Evolutionary conservation across 2,888 invertebrate species (phyloP), one percentile per base, ranked within the genome.

Genomic region (Dendrolimus pini): DNA sequence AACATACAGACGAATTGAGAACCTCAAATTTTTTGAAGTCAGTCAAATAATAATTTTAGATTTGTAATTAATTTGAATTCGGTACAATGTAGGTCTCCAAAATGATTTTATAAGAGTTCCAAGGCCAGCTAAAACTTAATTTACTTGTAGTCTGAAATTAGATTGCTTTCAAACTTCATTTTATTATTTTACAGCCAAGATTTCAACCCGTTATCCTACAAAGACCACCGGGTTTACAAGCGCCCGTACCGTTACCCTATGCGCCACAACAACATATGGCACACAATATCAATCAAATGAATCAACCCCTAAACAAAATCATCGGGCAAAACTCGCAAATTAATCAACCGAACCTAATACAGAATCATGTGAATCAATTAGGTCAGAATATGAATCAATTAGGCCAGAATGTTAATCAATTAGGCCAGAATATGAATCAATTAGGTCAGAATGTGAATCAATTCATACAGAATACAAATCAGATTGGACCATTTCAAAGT

Each of bases 191-290:
- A 1, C 77, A 91, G 91, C 89, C 88, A 54, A 77, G 91, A 68
- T 91, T 82, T 73, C 89, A 88, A 41, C 81, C 85, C 1, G 85
- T 91, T 1, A 89, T 91, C 52, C 72, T 90, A 0, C 90, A 90
- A 71, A 72, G 89, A 59, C 89, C 89, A 0, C 89, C 88, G 0
- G 89, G 89, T 0, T 69, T 90, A 0, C 86, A 86, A 61, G 88
- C 85, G 2, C 88, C 89, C 0, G 79, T 88, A 1, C 84, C 89
- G 0, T 65, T 90, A 47, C 87, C 89, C 0, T 89, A 82, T 62
- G 89, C 85, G 0, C 84, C 84, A 0, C 84, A 85, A 64, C 86
- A 82, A 61, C 67, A 76, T 9, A 78, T 82, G 74, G 65, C 70
- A 54, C 76, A 77, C 57, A 76, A 72, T 59, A 71, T 83, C 61